Evolutionary conservation across 2,888 invertebrate species (phyloP), one percentile per base, ranked within the genome.

Genomic region (Reticulitermes lucifugus): DNA sequence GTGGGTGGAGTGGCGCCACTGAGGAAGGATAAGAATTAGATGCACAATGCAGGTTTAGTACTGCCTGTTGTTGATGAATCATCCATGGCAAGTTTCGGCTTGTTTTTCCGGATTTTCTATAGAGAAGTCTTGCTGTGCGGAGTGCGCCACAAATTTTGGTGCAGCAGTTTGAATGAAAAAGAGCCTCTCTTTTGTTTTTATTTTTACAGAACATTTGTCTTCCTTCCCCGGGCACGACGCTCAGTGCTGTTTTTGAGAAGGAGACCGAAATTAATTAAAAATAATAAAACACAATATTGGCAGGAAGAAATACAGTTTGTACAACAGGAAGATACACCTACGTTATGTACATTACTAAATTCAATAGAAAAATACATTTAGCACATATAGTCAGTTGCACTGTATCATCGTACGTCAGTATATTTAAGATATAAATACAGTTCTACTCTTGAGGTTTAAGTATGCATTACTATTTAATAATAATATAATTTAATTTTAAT

Each of bases 181-280:
- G 75, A 86, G 43, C 79, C 82, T 84, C 46, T 84, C 60, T 83
- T 86, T 84, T 80, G 59, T 85, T 73, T 41, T 83, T 73, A 51
- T 73, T 79, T 86, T 84, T 86, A 86, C 79, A 84, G 75, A 85
- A 84, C 35, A 80, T 79, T 70, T 81, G 85, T 85, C 86, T 86
- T 89, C 89, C 90, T 90, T 91, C 91, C 91, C 90, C 91, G 91
- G 91, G 91, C 91, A 91, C 91, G 91, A 91, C 91, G 90, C 90
- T 91, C 89, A 90, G 91, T 92, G 91, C 91, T 91, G 89, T 89
- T 87, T 86, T 83, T 88, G 89, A 89, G 89, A 89, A 89, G 88
- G 88, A 87, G 86, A 87, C 87, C 88, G 85, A 88, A 87, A 88
- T 87, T 86, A 86, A 85, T 87, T 83, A 73, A 85, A 84, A 86